Conservation (phyloP, 2,113 vertebrate genomes). For the Marmota monax region DNA sequence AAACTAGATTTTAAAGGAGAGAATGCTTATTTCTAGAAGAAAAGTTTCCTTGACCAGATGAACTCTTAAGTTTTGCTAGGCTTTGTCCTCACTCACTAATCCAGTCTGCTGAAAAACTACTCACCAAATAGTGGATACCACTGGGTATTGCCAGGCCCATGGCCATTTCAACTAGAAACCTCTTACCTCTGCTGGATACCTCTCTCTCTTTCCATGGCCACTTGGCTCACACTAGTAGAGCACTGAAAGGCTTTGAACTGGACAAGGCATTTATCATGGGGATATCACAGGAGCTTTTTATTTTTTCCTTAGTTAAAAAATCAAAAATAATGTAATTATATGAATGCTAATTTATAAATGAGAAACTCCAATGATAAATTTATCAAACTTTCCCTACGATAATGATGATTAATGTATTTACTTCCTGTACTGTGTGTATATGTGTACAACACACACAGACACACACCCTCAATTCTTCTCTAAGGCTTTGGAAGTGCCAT, state of each 20-base stretch:
- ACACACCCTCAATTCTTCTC: too few species aligned
- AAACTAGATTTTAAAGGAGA: constrained; percentile 7
- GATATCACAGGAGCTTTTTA: background rate
- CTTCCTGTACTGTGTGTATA: background rate
- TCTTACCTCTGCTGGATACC: background rate
- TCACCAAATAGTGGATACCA: background rate
- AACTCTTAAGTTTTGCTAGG: background rate
- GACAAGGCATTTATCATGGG: background rate
- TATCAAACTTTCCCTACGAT: background rate
- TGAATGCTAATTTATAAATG: background rate
- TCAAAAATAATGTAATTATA: background rate
- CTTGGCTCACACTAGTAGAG: background rate
- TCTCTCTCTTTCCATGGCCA: background rate
- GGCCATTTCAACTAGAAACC: background rate
- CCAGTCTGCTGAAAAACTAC: background rate
- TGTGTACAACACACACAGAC: too few species aligned
- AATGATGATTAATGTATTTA: background rate
- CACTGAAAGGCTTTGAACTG: background rate
- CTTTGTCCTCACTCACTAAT: background rate
- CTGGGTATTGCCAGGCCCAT: too few species aligned
- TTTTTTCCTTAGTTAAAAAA: constrained; percentile 10
- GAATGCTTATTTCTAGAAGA: background rate
- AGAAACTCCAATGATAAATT: background rate
- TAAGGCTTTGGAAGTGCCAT: too few species aligned
- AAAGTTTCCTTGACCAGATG: background rate